These are phyloP conservation scores for Lerista edwardsae DNA, from an alignment of 2,797 vertebrate genomes.

Conservation along the genomic window DNA sequence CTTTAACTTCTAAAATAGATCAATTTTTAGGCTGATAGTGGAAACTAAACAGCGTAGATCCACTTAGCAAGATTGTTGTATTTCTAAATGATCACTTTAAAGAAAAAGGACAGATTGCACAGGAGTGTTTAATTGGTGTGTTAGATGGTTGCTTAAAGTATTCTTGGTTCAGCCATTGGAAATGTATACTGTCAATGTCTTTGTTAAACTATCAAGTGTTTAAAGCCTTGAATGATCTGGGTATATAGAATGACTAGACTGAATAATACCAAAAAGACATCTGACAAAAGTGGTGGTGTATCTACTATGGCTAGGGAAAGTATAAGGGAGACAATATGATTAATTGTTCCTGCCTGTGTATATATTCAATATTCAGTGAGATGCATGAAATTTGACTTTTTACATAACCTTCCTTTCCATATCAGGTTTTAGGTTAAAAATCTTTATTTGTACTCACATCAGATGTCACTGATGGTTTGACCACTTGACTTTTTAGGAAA, in stretches of 20 bases:
- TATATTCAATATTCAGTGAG: background rate
- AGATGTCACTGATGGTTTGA: background rate
- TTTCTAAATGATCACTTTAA: background rate
- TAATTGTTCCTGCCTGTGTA: background rate
- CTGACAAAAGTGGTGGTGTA: background rate
- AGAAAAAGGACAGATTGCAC: background rate
- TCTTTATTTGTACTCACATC: background rate
- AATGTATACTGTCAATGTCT: background rate
- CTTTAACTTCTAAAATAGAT: background rate
- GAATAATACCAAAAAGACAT: background rate
- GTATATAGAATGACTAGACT: background rate
- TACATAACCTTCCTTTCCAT: background rate
- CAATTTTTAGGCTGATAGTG: background rate
- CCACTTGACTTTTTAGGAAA: background rate
- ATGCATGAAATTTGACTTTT: background rate
- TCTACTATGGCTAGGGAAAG: background rate
- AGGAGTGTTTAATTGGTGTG: background rate
- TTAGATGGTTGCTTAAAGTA: background rate
- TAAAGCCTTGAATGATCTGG: background rate
- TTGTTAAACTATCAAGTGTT: background rate
- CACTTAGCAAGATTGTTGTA: background rate
- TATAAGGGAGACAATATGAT: background rate
- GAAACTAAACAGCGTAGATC: background rate
- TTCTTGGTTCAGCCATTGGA: background rate
- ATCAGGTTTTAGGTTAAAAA: background rate